phyloP scores from a whole-genome alignment of 2,113 vertebrate genomes.

The Patagioenas fasciata region DNA sequence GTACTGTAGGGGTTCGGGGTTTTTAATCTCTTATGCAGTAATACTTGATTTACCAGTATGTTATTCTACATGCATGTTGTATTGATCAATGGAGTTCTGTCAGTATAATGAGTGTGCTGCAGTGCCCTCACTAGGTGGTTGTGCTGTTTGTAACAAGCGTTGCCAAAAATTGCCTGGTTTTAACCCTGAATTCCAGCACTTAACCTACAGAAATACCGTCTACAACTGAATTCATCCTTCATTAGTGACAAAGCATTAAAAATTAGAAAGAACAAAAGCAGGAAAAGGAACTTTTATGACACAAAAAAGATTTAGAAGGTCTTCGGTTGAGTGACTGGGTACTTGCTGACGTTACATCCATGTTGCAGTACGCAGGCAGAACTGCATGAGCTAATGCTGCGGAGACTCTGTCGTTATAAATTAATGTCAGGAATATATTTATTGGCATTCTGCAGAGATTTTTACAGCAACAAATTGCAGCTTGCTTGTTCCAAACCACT shows the following conservation, averaged over 20 bases:
- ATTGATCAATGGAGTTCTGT: not conserved
- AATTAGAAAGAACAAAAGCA: not conserved
- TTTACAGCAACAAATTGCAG: conserved; percentile 28
- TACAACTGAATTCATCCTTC: not conserved
- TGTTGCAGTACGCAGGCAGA: not conserved
- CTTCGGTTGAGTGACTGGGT: not conserved
- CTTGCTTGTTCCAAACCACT: conserved; percentile 40
- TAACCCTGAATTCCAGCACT: not conserved
- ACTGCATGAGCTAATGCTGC: not conserved
- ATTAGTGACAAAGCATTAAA: not conserved
- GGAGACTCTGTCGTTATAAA: not conserved
- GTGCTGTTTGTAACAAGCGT: not conserved
- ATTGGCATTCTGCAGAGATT: conserved; percentile 23
- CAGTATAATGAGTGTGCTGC: not conserved
- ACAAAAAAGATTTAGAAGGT: not conserved
- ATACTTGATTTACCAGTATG: not conserved
- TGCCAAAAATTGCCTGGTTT: not conserved
- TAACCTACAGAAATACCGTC: not conserved
- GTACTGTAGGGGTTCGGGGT: not conserved
- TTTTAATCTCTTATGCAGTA: not conserved
- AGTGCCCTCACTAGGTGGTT: not conserved
- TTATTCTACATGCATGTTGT: not conserved
- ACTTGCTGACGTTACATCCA: not conserved
- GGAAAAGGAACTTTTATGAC: not conserved
- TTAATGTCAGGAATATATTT: not conserved